Percentiles rank a stretch among this genome's conserved stretches.
Conservation (phyloP, 2,888 invertebrate species). For the Agapostemon virescens region DNA sequence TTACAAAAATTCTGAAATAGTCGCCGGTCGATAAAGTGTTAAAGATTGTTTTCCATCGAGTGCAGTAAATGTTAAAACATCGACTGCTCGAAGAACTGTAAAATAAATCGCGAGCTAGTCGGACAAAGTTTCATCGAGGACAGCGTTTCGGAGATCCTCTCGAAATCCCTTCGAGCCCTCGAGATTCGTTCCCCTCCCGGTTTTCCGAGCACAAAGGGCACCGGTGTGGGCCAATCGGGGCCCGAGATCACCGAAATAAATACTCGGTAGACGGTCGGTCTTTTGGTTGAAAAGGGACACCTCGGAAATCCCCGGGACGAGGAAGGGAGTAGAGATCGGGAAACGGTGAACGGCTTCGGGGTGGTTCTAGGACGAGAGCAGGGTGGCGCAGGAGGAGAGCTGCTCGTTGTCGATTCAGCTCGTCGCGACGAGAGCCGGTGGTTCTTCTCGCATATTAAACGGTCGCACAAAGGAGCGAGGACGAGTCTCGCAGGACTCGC, state of each 20-base stretch:
- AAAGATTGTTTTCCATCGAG: no score
- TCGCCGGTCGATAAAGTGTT: no score
- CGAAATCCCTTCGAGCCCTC: neutral
- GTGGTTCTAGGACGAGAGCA: neutral
- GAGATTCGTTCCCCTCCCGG: neutral
- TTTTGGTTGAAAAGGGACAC: slow-evolving; percentile 26
- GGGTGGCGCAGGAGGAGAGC: slow-evolving; percentile 13
- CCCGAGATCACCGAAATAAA: slow-evolving; percentile 51
- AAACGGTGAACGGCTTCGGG: slow-evolving; percentile 4
- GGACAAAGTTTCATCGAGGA: neutral
- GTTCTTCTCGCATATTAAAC: slow-evolving; percentile 55
- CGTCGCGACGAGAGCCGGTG: slow-evolving; percentile 4
- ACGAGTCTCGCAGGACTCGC: slow-evolving; percentile 7
- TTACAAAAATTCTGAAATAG: no score
- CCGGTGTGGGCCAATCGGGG: slow-evolving; percentile 33
- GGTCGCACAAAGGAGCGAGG: slow-evolving; percentile 38
- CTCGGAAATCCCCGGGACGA: slow-evolving; percentile 3
- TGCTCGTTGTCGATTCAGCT: slow-evolving; percentile 51
- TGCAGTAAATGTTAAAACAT: no score
- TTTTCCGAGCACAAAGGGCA: slow-evolving; percentile 34
- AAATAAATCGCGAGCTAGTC: neutral
- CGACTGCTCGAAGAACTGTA: no score
- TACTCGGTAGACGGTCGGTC: slow-evolving; percentile 22
- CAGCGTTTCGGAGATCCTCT: no score
- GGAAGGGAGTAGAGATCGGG: neutral